Percentiles rank a stretch among this genome's conserved stretches.
phyloP scores from a whole-genome alignment of 2,888 invertebrate genomes.

The Alentia gelatinosa region DNA sequence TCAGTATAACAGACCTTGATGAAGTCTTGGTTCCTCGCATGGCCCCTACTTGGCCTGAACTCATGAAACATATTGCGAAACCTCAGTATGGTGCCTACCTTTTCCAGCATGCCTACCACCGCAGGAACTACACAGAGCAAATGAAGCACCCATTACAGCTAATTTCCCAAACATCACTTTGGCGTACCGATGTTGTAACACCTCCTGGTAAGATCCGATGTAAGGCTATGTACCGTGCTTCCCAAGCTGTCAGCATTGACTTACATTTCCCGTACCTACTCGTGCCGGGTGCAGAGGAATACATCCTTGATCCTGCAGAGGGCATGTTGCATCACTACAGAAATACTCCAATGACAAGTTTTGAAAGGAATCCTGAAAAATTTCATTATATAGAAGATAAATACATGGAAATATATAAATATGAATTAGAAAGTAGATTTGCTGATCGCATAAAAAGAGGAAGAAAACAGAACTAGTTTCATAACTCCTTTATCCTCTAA shows the following conservation, averaged over 20 bases:
- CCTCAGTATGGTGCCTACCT: constrained; percentile 59
- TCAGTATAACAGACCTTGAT: constrained; percentile 61
- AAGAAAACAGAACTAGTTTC: too few species aligned
- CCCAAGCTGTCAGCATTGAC: constrained; percentile 56
- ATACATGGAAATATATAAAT: constrained; percentile 56
- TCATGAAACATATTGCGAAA: constrained; percentile 55
- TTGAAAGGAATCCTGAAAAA: constrained; percentile 51
- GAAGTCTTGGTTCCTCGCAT: constrained; percentile 60
- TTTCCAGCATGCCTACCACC: constrained; percentile 64
- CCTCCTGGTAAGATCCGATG: constrained; percentile 64
- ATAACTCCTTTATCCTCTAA: too few species aligned
- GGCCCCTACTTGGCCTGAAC: constrained; percentile 49
- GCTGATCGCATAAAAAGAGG: too few species aligned
- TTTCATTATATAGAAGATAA: constrained; percentile 58
- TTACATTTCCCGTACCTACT: constrained; percentile 62
- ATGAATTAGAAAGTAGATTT: not conserved
- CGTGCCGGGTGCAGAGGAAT: constrained; percentile 53
- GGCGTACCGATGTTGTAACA: constrained; percentile 57
- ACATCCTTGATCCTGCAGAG: constrained; percentile 59
- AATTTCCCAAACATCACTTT: constrained; percentile 60
- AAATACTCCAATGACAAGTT: constrained; percentile 53
- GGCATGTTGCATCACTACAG: constrained; percentile 64
- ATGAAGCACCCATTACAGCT: constrained; percentile 31
- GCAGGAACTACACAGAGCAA: constrained; percentile 53
- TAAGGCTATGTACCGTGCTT: constrained; percentile 62